Base-by-base conservation (phyloP, 2,888 invertebrate genomes). In the Campaea margaritaria region DNA sequence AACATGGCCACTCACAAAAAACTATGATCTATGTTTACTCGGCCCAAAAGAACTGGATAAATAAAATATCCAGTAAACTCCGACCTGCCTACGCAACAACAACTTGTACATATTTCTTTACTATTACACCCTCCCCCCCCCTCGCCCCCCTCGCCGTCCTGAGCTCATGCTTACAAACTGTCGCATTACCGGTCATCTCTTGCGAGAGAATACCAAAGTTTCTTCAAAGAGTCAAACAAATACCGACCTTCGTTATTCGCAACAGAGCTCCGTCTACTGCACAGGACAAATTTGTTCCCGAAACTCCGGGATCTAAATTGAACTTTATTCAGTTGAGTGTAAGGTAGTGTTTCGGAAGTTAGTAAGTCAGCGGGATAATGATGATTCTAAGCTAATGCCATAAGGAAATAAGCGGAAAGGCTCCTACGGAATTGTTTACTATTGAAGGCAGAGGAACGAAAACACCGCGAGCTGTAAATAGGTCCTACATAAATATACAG, bases 131-230 rank as follows among this genome's bases (percentile, higher is more conserved):
- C 76, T 76, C 72, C 74, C 68, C 62, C 66, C 67, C 65, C 71
- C 39, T 73, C 58, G 64, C 70, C 67, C 73, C 75, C 77, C 80
- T 72, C 70, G 70, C 75, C 75, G 72, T 81, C 83, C 83, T 79
- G 83, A 86, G 87, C 90, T 91, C 91, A 91, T 91, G 91, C 91
- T 91, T 91, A 91, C 91, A 90, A 91, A 91, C 89, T 90, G 90
- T 90, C 91, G 88, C 87, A 91, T 91, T 91, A 91, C 86, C 81
- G 81, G 81, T 82, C 86, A 83, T 86, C 85, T 83, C 83, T 81
- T 75, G 81, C 83, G 79, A 85, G 76, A 86, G 84, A 81, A 79
- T 78, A 76, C 81, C 73, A 69, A 57, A 64, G 53, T 58, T 44
- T 15, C 66, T 57, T 52, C 69, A 69, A 67, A 72, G 65, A 67